phyloP scores from a whole-genome alignment of 2,797 vertebrate species.

The Oceanodroma leucorhoa region DNA sequence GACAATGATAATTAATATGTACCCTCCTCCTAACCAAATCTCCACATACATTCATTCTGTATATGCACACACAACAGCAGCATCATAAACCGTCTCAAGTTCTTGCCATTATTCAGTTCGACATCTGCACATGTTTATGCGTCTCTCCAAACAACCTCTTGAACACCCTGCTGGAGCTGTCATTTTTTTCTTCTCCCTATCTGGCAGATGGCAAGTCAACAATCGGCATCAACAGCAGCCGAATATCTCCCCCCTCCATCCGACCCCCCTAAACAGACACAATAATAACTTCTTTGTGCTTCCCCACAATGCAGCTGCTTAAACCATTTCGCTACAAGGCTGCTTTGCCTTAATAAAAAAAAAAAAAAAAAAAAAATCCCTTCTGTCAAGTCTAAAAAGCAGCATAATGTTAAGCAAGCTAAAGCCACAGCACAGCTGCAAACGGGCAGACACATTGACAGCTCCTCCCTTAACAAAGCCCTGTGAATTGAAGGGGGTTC shows the following conservation, averaged over 20 bases:
- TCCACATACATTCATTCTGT: slow-evolving; percentile 78
- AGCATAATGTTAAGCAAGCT: slow-evolving; percentile 85
- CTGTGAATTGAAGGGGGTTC: slow-evolving; percentile 83
- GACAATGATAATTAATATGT: slow-evolving; percentile 80
- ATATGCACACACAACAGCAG: slow-evolving; percentile 82
- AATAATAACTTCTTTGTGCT: slow-evolving; percentile 93
- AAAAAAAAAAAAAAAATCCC: slow-evolving; percentile 79
- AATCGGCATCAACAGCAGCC: slow-evolving; percentile 89
- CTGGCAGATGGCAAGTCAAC: slow-evolving; percentile 98
- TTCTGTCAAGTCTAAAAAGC: slow-evolving; percentile 85
- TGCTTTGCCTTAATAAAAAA: slow-evolving; percentile 82
- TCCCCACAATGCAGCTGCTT: slow-evolving; percentile 89
- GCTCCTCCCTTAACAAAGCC: slow-evolving; percentile 84
- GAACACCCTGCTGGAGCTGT: slow-evolving; percentile 86
- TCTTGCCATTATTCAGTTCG: slow-evolving; percentile 86
- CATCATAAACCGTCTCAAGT: slow-evolving; percentile 84
- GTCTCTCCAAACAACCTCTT: slow-evolving; percentile 87
- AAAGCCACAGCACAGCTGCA: slow-evolving; percentile 85
- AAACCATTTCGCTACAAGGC: slow-evolving; percentile 86
- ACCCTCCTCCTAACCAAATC: slow-evolving; percentile 73
- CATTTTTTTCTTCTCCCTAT: slow-evolving; percentile 87
- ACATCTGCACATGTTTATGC: slow-evolving; percentile 91
- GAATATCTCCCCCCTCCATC: slow-evolving; percentile 78
- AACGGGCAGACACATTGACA: slow-evolving; percentile 83
- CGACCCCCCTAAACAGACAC: slow-evolving; percentile 81